These are phyloP conservation scores for Diabrotica virgifera DNA, from an alignment of 1,140 invertebrate species.

Conservation along the genomic window DNA sequence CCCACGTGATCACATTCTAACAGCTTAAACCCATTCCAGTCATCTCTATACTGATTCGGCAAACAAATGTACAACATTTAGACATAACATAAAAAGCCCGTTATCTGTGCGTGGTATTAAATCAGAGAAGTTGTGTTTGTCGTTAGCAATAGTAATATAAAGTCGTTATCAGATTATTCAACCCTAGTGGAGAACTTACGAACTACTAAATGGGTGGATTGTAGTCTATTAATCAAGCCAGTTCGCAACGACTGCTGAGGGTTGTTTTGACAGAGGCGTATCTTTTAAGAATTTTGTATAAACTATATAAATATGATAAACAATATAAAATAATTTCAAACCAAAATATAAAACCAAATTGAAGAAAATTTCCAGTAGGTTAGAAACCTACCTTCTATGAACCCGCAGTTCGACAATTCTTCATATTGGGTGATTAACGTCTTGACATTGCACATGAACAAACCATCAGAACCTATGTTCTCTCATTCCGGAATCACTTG, in stretches of 20 bases:
- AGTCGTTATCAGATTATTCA: constrained; percentile 41
- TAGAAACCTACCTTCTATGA: too few species aligned
- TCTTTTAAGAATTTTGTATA: background rate
- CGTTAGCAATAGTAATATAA: constrained; percentile 25
- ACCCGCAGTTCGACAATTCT: too few species aligned
- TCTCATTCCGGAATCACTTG: too few species aligned
- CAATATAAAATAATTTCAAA: background rate
- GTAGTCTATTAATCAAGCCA: constrained; percentile 38
- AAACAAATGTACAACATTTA: constrained; percentile 1
- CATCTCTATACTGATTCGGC: background rate
- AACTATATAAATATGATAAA: background rate
- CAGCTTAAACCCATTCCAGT: background rate
- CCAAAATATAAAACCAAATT: background rate
- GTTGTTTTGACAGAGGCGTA: background rate
- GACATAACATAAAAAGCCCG: constrained; percentile 7
- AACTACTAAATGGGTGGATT: constrained; percentile 39
- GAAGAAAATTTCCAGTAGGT: background rate
- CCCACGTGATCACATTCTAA: background rate
- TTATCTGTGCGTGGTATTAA: constrained; percentile 20
- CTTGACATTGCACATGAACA: too few species aligned
- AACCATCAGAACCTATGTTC: too few species aligned
- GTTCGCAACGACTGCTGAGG: background rate
- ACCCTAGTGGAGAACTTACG: constrained; percentile 38
- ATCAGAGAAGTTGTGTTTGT: constrained; percentile 25
- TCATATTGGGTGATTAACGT: too few species aligned